Evolutionary conservation across 2,888 invertebrate species (phyloP).

Genomic region (Oscheius sp.): DNA sequence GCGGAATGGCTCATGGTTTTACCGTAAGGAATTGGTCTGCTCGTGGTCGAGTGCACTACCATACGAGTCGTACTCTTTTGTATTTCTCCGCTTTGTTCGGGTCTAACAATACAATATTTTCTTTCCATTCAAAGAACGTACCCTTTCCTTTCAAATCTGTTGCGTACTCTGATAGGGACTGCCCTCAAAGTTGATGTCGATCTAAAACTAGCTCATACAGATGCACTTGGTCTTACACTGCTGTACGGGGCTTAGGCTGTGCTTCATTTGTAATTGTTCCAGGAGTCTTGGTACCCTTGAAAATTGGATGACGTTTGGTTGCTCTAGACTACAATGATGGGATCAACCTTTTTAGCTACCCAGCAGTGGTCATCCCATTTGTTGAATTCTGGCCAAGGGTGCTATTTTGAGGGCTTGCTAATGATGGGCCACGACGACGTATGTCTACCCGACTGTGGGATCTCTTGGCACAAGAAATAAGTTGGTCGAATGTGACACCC

Average conservation of each 20-base stretch:
- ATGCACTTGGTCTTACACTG: neutral
- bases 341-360: neutral
- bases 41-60: constrained; percentile 33
- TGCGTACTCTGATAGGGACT: constrained; percentile 9
- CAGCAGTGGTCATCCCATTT: neutral
- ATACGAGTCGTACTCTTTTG: too few relatives aligned
- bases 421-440: too few relatives aligned
- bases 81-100: neutral
- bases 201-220: neutral
- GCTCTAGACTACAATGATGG: neutral
- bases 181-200: neutral
- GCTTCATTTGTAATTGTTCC: neutral
- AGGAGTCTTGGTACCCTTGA: constrained; percentile 21
- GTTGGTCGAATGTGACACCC: constrained; percentile 43
- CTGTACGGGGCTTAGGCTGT: neutral
- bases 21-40: constrained; percentile 25
- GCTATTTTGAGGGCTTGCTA: too few relatives aligned
- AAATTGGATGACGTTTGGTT: constrained; percentile 23
- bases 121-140: neutral
- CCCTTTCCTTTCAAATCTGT: constrained; percentile 14
- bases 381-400: too few relatives aligned
- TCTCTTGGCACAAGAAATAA: constrained; percentile 41
- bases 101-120: neutral
- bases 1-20: neutral
- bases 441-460: neutral